Conservation (phyloP, 2,888 invertebrate species). For the Ariolimax columbianus region DNA sequence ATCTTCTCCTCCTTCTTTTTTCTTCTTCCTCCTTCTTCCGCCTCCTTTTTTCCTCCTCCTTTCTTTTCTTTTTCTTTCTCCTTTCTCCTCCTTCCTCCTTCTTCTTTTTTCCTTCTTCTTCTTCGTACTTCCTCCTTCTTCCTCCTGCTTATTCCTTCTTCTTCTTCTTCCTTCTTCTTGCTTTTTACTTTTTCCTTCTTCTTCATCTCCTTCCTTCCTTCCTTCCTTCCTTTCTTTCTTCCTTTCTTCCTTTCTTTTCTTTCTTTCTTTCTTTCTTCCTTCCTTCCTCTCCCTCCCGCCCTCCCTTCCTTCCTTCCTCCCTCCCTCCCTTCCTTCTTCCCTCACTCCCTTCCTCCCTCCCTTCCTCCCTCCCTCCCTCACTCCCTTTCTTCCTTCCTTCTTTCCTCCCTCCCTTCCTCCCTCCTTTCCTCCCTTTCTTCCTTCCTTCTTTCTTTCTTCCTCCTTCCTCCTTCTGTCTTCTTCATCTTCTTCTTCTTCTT, state of each 20-base stretch:
- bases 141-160: too few species aligned
- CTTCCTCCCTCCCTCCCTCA: too few species aligned
- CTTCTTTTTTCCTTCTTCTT: too few species aligned
- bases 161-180: neutral
- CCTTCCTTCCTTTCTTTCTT: neutral
- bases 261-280: neutral
- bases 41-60: too few species aligned
- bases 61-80: neutral
- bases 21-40: too few species aligned
- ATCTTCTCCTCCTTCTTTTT: too few species aligned
- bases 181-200: too few species aligned
- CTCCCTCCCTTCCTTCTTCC: neutral
- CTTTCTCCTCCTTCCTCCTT: neutral
- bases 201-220: neutral
- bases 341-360: too few species aligned
- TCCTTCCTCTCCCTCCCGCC: too few species aligned
- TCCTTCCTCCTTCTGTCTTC: too few species aligned
- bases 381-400: neutral
- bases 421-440: neutral
- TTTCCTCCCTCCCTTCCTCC: neutral
- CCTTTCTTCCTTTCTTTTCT: neutral
- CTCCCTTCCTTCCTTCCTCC: neutral
- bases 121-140: too few species aligned
- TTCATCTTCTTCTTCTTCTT: too few species aligned
- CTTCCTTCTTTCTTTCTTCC: neutral